Evolutionary conservation across 2,797 vertebrate species (phyloP).

Genomic region (Podarcis lilfordi): DNA sequence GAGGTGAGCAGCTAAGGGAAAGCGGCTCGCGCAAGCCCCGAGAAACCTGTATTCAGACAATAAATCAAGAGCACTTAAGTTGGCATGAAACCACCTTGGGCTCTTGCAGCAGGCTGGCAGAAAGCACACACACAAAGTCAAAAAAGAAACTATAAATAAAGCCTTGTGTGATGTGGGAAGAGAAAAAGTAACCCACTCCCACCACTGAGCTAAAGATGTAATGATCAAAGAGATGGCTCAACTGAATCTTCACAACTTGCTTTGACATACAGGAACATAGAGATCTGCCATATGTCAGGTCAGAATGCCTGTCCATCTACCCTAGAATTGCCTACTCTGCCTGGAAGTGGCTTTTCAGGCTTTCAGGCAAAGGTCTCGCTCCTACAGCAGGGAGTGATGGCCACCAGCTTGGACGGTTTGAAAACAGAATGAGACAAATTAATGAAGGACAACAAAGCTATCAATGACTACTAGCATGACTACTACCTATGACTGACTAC

Average conservation of each 20-base stretch:
- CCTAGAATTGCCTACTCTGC: not conserved
- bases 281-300: not conserved
- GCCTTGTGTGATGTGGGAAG: not conserved
- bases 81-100: constrained; percentile 71
- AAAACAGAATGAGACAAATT: no score
- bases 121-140: constrained; percentile 47
- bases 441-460: no score
- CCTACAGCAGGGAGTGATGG: no score
- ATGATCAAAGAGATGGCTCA: rapidly evolving
- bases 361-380: no score
- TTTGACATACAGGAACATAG: not conserved
- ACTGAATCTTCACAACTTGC: not conserved
- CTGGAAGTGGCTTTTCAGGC: not conserved
- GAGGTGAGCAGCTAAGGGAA: constrained; percentile 63
- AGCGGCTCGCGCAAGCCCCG: constrained; percentile 58
- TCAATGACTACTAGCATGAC: no score
- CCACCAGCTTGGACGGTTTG: no score
- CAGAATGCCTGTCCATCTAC: not conserved
- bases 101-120: constrained; percentile 63
- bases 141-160: constrained; percentile 39
- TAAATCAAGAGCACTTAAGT: constrained; percentile 77
- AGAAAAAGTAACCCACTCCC: not conserved
- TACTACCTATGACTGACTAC: no score
- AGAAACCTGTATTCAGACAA: constrained; percentile 67
- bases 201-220: constrained; percentile 38